A percentile compares a stretch with the other conserved stretches of the same genome.
These are phyloP conservation scores for Aspidapion aeneum DNA, from an alignment of 2,888 invertebrate species.

Conservation along the genomic window DNA sequence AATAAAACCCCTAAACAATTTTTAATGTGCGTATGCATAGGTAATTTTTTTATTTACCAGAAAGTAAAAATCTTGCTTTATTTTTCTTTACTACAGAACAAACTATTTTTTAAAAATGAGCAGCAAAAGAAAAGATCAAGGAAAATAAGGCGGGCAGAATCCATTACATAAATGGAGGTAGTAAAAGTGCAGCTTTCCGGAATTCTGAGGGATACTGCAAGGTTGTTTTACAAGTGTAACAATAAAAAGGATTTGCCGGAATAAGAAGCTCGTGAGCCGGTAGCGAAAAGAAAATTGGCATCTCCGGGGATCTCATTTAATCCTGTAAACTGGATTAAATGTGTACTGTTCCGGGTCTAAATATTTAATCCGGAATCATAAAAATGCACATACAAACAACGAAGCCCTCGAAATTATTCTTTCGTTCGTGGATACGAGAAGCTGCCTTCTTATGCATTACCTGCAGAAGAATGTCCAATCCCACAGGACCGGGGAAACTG, in stretches of 20 bases:
- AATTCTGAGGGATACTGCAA: neutral
- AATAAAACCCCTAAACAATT: too few species aligned
- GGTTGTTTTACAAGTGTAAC: neutral
- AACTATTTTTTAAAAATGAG: too few species aligned
- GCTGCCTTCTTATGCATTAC: slow-evolving; percentile 24
- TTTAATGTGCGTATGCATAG: too few species aligned
- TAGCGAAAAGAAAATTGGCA: neutral
- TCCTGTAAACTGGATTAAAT: neutral
- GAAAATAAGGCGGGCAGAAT: too few species aligned
- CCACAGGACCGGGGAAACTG: neutral
- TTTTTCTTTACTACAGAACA: too few species aligned
- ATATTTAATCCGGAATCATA: neutral
- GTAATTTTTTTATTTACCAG: too few species aligned
- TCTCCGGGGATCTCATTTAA: neutral
- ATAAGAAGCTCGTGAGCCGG: neutral
- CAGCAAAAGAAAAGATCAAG: too few species aligned
- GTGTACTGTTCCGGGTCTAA: neutral
- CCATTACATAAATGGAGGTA: too few species aligned
- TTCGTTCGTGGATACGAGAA: slow-evolving; percentile 14
- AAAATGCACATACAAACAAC: neutral
- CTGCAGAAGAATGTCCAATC: slow-evolving; percentile 1
- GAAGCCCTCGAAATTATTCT: slow-evolving; percentile 16
- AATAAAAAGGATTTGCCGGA: neutral
- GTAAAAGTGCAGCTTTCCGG: neutral
- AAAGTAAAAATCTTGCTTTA: too few species aligned